Evolutionary conservation across 2,113 vertebrate species (phyloP).

Genomic region (Steatornis caripensis): DNA sequence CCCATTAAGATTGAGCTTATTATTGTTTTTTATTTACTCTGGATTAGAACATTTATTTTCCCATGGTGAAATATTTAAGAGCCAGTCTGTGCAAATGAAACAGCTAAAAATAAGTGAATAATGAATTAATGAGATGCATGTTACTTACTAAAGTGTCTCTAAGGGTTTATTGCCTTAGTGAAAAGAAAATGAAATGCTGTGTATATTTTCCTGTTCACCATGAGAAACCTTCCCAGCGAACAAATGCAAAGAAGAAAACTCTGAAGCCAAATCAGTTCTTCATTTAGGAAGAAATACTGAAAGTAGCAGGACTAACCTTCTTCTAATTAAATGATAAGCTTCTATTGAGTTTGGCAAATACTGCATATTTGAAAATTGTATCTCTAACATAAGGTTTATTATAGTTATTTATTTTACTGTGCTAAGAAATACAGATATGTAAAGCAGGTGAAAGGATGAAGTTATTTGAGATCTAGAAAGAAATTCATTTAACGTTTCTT

Average conservation of each 20-base stretch:
- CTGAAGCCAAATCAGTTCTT: neutral
- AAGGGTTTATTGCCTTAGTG: neutral
- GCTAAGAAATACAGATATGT: neutral
- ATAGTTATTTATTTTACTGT: neutral
- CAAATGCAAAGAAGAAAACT: neutral
- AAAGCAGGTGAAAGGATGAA: neutral
- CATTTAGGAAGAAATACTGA: neutral
- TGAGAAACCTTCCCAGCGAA: neutral
- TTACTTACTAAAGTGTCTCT: neutral
- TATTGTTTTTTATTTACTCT: neutral
- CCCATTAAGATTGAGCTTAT: neutral
- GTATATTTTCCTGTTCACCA: neutral
- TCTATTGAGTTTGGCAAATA: neutral
- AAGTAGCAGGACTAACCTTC: neutral
- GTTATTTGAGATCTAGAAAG: neutral
- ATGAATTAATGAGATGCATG: slow-evolving; percentile 11
- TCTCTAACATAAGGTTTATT: neutral
- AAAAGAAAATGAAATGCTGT: neutral
- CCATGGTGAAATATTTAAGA: neutral
- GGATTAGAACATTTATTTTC: neutral
- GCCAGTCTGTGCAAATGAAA: neutral
- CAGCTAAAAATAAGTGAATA: slow-evolving; percentile 27
- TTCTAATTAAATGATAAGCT: neutral
- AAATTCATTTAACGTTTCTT: neutral
- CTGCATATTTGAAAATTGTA: neutral